Base-by-base conservation (phyloP, 2,113 vertebrate species). In the Isichthys henryi region DNA sequence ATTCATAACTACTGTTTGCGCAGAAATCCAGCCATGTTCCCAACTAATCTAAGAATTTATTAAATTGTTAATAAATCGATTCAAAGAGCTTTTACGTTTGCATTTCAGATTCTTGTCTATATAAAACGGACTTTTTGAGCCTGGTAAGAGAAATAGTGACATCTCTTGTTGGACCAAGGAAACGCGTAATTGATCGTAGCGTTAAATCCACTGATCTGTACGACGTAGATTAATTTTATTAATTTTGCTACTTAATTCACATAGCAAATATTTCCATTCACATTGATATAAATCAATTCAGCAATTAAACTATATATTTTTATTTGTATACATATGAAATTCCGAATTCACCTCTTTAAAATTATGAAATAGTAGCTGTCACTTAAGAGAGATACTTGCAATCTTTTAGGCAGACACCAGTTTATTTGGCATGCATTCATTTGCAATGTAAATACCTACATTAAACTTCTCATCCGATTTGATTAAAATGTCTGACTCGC, bases 401-500 rank as follows among this genome's bases (percentile, higher is more conserved):
- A 4, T 66, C n/a, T 27, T 62, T 62, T 66, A 66, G n/a, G 70
- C 70, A 77, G 31, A 77, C 66, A 70, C n/a, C n/a, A 77, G 31
- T 17, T 35, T 39, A n/a, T 7, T 77, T 77, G 11, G 35, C 7
- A 35, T 7, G 39, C 31, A 43, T 43, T 15, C 74, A 80, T 35
- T 43, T 35, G 4, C 17, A 43, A 80, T 19, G 74, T 43, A 80
- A 80, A 43, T 80, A 43, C 70, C 35, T 77, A 27, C 62, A 70
- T 70, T 70, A 43, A 80, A 80, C 74, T 39, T 35, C 74, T 43
- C 74, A 43, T 80, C 35, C 74, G 74, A 80, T 43, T 80, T 80
- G 74, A 80, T 80, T 80, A 80, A 80, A 80, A 80, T 80, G 74
- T 80, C 74, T 80, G 74, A 43, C 70, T 19, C 35, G 74, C 74